A percentile compares a stretch with the other conserved stretches of the same genome.
These are phyloP conservation scores for Amphiura filiformis DNA, from an alignment of 35 echinoderm and acorn worm species.

Conservation along the genomic window DNA sequence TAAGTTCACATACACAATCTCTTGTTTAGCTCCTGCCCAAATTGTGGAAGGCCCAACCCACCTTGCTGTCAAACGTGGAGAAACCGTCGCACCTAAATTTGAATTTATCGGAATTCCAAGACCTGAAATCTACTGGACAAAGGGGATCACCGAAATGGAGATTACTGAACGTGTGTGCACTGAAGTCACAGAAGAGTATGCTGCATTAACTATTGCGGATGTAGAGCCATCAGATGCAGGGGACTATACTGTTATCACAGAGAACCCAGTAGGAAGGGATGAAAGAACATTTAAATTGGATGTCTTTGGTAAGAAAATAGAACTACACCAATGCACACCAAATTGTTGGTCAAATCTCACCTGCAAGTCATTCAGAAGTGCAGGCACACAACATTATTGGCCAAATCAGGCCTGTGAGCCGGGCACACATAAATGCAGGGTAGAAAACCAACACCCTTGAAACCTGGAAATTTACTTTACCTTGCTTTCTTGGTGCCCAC, in stretches of 20 bases:
- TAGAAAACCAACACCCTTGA: no score
- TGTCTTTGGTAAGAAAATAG: slow-evolving; percentile 63
- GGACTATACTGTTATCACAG: slow-evolving; percentile 67
- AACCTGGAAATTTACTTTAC: no score
- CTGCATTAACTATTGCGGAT: slow-evolving; percentile 63
- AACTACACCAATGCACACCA: no score
- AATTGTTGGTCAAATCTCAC: no score
- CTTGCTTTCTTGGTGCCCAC: no score
- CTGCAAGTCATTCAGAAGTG: no score
- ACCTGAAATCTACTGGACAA: slow-evolving; percentile 71
- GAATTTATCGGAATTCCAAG: slow-evolving; percentile 67
- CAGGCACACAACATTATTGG: no score
- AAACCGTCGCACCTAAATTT: slow-evolving; percentile 52
- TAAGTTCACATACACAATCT: no score
- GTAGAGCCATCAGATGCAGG: slow-evolving; percentile 65
- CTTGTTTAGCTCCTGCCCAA: slow-evolving; percentile 70
- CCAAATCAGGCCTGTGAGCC: no score
- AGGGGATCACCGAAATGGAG: slow-evolving; percentile 55
- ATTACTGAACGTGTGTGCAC: slow-evolving; percentile 62
- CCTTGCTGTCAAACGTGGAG: slow-evolving; percentile 74
- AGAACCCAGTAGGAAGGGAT: slow-evolving; percentile 69
- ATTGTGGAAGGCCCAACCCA: slow-evolving; percentile 79
- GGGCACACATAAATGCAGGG: no score
- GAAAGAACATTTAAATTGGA: slow-evolving; percentile 65
- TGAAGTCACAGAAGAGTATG: slow-evolving; percentile 44